Conservation (phyloP, 2,888 invertebrate genomes). For the Notocelia uddmanniana region DNA sequence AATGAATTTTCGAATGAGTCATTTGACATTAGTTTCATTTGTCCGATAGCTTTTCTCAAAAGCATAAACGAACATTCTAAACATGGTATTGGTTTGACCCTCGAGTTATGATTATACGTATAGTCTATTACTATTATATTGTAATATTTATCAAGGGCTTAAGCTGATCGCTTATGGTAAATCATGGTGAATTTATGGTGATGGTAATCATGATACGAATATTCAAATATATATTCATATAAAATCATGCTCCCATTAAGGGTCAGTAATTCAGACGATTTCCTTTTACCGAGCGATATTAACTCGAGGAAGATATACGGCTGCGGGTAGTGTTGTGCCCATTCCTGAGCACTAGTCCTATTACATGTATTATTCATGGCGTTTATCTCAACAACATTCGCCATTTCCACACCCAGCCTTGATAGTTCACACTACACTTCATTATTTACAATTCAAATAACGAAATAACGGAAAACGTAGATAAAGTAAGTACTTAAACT, state of each 20-base stretch:
- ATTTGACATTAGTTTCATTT: too few species aligned
- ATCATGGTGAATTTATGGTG: too few species aligned
- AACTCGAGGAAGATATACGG: slow-evolving; percentile 11
- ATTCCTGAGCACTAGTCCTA: slow-evolving; percentile 59
- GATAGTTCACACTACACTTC: slow-evolving; percentile 8
- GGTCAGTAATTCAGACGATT: slow-evolving; percentile 10
- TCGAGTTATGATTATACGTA: too few species aligned
- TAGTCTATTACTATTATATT: too few species aligned
- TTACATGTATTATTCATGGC: slow-evolving; percentile 77
- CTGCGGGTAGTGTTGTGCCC: slow-evolving; percentile 18
- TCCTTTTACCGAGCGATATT: slow-evolving; percentile 17
- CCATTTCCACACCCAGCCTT: slow-evolving; percentile 28
- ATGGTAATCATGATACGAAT: too few species aligned
- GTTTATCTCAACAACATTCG: slow-evolving; percentile 42
- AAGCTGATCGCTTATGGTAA: too few species aligned
- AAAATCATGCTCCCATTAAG: not conserved
- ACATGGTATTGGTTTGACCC: too few species aligned
- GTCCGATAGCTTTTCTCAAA: too few species aligned
- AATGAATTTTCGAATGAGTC: too few species aligned
- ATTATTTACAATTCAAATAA: slow-evolving; percentile 37
- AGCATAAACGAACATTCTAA: too few species aligned
- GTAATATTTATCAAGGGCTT: too few species aligned
- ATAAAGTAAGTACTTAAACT: not conserved
- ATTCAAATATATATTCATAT: not conserved
- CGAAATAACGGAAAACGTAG: not conserved